Evolutionary conservation across 2,888 invertebrate species (phyloP).

Genomic region (Trisateles emortualis): DNA sequence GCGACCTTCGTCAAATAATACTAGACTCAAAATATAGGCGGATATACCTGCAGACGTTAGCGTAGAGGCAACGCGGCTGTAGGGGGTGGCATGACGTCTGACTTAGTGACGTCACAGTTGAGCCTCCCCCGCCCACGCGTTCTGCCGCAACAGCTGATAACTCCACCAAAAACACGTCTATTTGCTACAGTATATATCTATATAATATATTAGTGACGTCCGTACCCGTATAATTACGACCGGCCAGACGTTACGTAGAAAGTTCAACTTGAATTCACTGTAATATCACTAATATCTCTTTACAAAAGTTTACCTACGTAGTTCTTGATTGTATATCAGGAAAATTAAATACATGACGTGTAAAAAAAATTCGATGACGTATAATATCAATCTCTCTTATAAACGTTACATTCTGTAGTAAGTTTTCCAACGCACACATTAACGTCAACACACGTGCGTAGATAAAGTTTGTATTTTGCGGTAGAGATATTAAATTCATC

Average conservation of each 20-base stretch:
- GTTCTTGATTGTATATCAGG: constrained; percentile 1
- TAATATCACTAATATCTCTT: constrained; percentile 13
- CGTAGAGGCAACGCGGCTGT: constrained; percentile 28
- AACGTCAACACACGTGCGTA: too few relatives aligned
- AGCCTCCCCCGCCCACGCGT: constrained; percentile 57
- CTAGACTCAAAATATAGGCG: constrained; percentile 31
- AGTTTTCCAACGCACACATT: too few relatives aligned
- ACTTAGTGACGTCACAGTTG: constrained; percentile 61
- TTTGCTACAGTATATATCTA: constrained; percentile 5
- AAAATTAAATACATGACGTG: neutral
- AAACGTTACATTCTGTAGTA: too few relatives aligned
- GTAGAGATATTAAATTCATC: too few relatives aligned
- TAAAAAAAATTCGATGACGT: neutral
- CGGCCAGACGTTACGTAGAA: constrained; percentile 33
- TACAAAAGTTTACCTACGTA: neutral
- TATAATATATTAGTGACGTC: constrained; percentile 30
- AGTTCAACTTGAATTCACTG: constrained; percentile 10
- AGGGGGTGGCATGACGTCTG: constrained; percentile 68
- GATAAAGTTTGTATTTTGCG: too few relatives aligned
- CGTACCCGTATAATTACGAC: constrained; percentile 24
- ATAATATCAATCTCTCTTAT: neutral
- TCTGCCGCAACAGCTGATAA: constrained; percentile 63
- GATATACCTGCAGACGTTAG: constrained; percentile 43
- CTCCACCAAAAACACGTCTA: constrained; percentile 49
- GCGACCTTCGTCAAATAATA: constrained; percentile 27